These are phyloP conservation scores for Trematomus bernacchii DNA, from an alignment of 2,797 vertebrate genomes.

Conservation along the genomic window DNA sequence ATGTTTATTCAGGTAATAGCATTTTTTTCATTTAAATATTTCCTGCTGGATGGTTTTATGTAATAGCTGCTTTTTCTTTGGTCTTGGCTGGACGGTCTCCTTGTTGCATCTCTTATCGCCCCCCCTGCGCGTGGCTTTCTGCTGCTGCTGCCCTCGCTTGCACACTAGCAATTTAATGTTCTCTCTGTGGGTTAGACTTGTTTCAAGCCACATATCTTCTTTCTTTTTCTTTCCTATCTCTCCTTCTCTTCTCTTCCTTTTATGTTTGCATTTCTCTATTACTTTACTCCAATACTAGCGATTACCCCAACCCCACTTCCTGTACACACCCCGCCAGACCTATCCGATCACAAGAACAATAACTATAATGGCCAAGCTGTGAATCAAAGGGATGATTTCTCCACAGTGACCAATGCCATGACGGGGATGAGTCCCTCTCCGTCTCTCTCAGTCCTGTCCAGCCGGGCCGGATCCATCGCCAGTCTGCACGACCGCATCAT, in stretches of 20 bases:
- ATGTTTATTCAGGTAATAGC: not conserved
- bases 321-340: slow-evolving; percentile 82
- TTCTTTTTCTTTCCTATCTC: slow-evolving; percentile 78
- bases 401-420: slow-evolving; percentile 98
- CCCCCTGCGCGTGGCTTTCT: slow-evolving; percentile 52
- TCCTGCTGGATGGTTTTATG: slow-evolving; percentile 57
- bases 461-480: slow-evolving; percentile 93
- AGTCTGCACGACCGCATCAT: slow-evolving; percentile 97
- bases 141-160: slow-evolving; percentile 58
- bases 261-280: slow-evolving; percentile 59
- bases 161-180: slow-evolving; percentile 53
- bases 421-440: slow-evolving; percentile 97
- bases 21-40: slow-evolving; percentile 30
- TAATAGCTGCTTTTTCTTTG: slow-evolving; percentile 50
- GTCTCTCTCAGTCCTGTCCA: slow-evolving; percentile 94
- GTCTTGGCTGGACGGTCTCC: slow-evolving; percentile 52
- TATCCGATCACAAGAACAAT: slow-evolving; percentile 93
- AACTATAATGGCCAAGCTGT: slow-evolving; percentile 88
- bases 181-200: slow-evolving; percentile 67
- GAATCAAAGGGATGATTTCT: slow-evolving; percentile 94
- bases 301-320: slow-evolving; percentile 68
- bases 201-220: slow-evolving; percentile 84
- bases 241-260: slow-evolving; percentile 62
- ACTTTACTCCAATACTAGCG: slow-evolving; percentile 76
- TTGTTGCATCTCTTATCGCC: slow-evolving; percentile 60